Evolutionary conservation across 1,140 invertebrate genomes (phyloP).

Genomic region (Helicorthomorpha holstii): DNA sequence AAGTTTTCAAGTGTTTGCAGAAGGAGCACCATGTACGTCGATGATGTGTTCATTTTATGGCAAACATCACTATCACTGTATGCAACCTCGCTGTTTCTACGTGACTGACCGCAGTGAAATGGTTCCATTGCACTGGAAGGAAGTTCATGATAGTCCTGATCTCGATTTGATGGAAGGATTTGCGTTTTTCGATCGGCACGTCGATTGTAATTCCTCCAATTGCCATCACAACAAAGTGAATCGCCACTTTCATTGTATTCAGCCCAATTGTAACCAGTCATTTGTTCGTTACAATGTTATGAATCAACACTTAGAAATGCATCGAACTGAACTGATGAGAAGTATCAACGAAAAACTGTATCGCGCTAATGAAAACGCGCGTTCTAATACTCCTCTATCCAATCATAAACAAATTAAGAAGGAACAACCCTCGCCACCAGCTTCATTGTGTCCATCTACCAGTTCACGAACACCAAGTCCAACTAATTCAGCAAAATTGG

Average conservation of each 20-base stretch:
- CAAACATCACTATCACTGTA: slow-evolving; percentile 55
- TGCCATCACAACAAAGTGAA: slow-evolving; percentile 53
- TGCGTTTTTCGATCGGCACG: slow-evolving; percentile 57
- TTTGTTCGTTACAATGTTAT: slow-evolving; percentile 57
- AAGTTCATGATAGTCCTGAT: slow-evolving; percentile 65
- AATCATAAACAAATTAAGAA: slow-evolving; percentile 3
- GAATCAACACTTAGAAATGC: slow-evolving; percentile 47
- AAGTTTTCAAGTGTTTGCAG: slow-evolving; percentile 39
- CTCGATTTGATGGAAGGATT: slow-evolving; percentile 64
- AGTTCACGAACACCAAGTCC: neutral
- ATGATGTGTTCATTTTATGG: slow-evolving; percentile 38
- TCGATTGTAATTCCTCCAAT: slow-evolving; percentile 49
- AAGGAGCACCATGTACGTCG: slow-evolving; percentile 41
- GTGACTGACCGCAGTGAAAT: slow-evolving; percentile 47
- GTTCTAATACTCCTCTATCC: neutral
- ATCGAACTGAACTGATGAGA: slow-evolving; percentile 13
- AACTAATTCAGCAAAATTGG: neutral
- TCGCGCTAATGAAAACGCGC: neutral
- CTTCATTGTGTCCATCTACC: neutral
- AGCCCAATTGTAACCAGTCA: slow-evolving; percentile 51
- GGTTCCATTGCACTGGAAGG: slow-evolving; percentile 50
- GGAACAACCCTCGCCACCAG: neutral
- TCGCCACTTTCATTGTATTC: slow-evolving; percentile 58
- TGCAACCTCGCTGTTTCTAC: slow-evolving; percentile 49
- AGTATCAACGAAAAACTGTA: neutral